These are phyloP conservation scores for Arenaria interpres DNA, from an alignment of 2,113 vertebrate species.

Conservation along the genomic window DNA sequence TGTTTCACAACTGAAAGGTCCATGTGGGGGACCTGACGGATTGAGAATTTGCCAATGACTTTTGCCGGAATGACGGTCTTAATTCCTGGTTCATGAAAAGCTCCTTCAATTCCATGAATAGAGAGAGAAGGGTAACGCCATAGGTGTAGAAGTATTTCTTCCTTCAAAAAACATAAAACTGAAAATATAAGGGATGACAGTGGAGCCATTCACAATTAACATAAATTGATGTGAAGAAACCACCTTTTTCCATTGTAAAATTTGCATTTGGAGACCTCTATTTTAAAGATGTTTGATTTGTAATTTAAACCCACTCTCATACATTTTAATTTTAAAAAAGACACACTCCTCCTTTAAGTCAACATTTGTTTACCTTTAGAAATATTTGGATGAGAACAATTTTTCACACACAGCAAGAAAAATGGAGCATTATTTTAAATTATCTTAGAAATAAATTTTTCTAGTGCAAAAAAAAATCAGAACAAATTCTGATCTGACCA, in stretches of 20 bases:
- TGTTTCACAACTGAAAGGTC: conserved; percentile 78
- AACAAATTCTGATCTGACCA: not conserved
- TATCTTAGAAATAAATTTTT: not conserved
- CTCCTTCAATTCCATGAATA: conserved; percentile 91
- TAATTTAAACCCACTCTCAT: not conserved
- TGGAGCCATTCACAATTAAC: not conserved
- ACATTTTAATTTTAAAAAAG: not conserved
- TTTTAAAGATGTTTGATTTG: not conserved
- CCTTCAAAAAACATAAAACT: conserved; percentile 67
- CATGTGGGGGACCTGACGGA: conserved; percentile 90
- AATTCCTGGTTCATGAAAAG: conserved; percentile 82
- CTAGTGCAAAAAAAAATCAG: not conserved
- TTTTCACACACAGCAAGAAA: not conserved
- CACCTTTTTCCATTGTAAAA: not conserved
- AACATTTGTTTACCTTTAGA: not conserved
- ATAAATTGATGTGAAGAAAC: not conserved
- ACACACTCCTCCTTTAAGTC: not conserved
- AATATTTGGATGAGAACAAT: not conserved
- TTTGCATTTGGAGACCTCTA: not conserved
- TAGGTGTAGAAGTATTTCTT: conserved; percentile 85
- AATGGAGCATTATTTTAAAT: not conserved
- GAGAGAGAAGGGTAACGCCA: conserved; percentile 90
- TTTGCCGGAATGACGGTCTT: conserved; percentile 92
- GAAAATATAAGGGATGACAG: not conserved
- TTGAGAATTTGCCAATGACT: conserved; percentile 91